These are phyloP conservation scores for Prionailurus bengalensis DNA, from an alignment of 2,113 vertebrate genomes.

Conservation along the genomic window DNA sequence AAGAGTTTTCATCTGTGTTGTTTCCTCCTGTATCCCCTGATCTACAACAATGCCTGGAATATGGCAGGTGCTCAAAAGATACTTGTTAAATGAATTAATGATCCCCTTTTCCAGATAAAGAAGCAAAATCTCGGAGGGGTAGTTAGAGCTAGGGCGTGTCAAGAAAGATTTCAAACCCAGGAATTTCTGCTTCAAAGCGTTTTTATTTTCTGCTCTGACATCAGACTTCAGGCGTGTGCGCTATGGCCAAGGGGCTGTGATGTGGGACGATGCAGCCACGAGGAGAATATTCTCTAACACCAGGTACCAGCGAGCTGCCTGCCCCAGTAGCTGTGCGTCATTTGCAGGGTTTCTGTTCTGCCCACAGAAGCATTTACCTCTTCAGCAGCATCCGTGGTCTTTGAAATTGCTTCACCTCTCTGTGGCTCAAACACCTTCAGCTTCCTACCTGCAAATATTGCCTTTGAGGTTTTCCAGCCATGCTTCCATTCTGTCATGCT, in stretches of 20 bases:
- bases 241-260: not conserved
- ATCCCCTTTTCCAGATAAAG: slow-evolving; percentile 38
- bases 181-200: slow-evolving; percentile 61
- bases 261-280: fast-evolving
- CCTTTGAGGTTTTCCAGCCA: not conserved
- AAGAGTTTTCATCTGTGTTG: not conserved
- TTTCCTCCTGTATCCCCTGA: not conserved
- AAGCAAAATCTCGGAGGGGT: not conserved
- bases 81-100: slow-evolving; percentile 23
- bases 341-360: not conserved
- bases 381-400: slow-evolving; percentile 34
- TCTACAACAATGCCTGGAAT: not conserved
- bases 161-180: slow-evolving; percentile 60
- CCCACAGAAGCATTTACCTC: not conserved
- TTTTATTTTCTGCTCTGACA: slow-evolving; percentile 53
- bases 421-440: slow-evolving; percentile 25
- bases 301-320: not conserved
- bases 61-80: not conserved
- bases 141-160: not conserved
- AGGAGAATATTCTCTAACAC: not conserved
- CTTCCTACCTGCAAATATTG: not conserved
- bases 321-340: not conserved
- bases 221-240: not conserved
- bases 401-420: slow-evolving; percentile 12
- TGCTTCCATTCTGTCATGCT: not conserved